Evolutionary conservation across 2,113 vertebrate genomes (phyloP).

Genomic region (Archilochus colubris): DNA sequence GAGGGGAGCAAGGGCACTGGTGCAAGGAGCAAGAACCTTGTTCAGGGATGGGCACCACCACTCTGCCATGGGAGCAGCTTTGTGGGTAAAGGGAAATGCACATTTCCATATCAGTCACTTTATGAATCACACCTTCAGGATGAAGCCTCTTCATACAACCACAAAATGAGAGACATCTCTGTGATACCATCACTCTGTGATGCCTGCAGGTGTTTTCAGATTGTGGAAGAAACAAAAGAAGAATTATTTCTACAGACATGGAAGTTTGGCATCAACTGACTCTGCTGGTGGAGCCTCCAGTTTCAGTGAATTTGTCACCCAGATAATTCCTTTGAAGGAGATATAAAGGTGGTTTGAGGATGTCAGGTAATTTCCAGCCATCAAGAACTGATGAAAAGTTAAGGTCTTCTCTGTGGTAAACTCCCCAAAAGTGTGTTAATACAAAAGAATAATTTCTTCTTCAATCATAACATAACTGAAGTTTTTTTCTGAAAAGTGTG

Average conservation of each 20-base stretch:
- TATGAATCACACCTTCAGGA: neutral
- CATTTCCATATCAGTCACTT: neutral
- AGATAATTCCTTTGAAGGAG: neutral
- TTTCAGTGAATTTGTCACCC: neutral
- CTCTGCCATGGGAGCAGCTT: neutral
- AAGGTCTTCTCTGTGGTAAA: neutral
- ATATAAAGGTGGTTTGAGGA: neutral
- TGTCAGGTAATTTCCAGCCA: neutral
- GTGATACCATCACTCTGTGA: neutral
- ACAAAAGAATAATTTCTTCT: neutral
- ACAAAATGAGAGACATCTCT: neutral
- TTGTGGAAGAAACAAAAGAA: neutral
- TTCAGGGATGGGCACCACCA: conserved; percentile 29
- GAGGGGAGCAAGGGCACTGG: neutral
- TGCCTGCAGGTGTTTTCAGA: neutral
- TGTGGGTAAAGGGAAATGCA: neutral
- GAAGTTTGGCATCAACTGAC: neutral
- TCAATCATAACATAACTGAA: fast-evolving
- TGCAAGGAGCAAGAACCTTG: conserved; percentile 49
- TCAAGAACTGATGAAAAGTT: neutral
- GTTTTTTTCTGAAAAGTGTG: neutral
- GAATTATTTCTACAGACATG: neutral
- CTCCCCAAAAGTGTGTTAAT: neutral
- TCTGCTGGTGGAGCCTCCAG: neutral
- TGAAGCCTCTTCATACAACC: neutral